Base-by-base conservation (phyloP, 1,140 invertebrate genomes). In the Pseudoatta argentina region DNA sequence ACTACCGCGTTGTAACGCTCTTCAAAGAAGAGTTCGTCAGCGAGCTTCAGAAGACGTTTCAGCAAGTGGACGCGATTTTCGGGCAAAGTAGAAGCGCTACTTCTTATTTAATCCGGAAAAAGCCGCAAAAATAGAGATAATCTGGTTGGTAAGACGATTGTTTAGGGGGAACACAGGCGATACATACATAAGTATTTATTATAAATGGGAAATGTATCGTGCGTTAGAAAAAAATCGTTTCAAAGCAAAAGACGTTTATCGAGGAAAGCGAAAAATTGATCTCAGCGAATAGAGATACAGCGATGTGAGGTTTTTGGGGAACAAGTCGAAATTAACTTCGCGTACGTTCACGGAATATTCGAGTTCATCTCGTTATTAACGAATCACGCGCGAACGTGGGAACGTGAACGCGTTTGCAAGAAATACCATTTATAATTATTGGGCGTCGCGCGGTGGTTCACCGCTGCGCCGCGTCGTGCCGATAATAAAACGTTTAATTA, bases 21-120 rank as follows among this genome's bases (percentile, higher is more conserved):
- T 55, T 85, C 82, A 85, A 85, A 85, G 82, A 85, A 77, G 73
- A 59, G 67, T 39, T 82, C 67, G 79, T 73, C 66, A 82, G 78
- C 34, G 67, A 34, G 30, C 24, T 48, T n/a, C n/a, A n/a, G 73
- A 82, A 73, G 53, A 82, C 67, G 24, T 82, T 82, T 67, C 55
- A 39, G 53, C 69, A 73, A 82, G 79, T 73, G 79, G 55, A 79
- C 39, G 76, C 55, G 76, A 86, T 86, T 27, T 39, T 63, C 77
- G 30, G 2, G 16, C 27, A 66, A 77, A 71, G 48, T 21, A 18
- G 24, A 48, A 59, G 18, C 24, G 64, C 59, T 71, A 71, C 21
- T 24, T 16, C 39, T 7, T 18, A 8, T 72, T 14, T 69, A 53
- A 78, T 66, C 14, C 44, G 0, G 0, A 39, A 39, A 39, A 12